These are phyloP conservation scores for Iguana delicatissima DNA, from an alignment of 2,797 vertebrate genomes.

Conservation along the genomic window DNA sequence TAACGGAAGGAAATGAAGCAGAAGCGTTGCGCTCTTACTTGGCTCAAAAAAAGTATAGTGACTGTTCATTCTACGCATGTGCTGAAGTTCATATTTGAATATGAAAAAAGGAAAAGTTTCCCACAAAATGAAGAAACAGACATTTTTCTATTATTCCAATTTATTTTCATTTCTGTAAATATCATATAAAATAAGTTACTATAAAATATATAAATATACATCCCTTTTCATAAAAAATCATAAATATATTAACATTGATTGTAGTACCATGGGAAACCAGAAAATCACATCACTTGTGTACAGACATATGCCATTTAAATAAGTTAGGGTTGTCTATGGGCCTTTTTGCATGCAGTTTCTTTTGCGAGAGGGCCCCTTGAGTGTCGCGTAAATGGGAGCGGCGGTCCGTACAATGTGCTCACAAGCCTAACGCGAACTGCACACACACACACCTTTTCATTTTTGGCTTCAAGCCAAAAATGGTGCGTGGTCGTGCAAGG, in stretches of 20 bases:
- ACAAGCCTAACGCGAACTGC: no score
- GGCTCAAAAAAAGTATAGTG: background rate
- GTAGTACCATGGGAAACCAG: conserved; percentile 64
- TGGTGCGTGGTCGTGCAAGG: no score
- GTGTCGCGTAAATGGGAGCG: no score
- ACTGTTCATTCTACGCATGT: background rate
- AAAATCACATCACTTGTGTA: conserved; percentile 67
- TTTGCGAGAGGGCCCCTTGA: no score
- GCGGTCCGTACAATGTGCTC: no score
- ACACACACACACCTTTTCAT: no score
- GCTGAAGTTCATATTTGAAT: background rate
- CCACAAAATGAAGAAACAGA: background rate
- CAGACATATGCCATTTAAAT: conserved; percentile 57
- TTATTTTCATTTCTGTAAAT: conserved; percentile 84
- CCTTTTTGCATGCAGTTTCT: no score
- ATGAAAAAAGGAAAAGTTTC: background rate
- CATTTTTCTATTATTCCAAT: conserved; percentile 59
- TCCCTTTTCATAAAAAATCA: conserved; percentile 75
- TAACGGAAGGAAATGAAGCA: background rate
- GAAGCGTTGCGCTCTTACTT: background rate
- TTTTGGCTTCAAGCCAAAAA: no score
- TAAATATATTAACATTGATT: conserved; percentile 75
- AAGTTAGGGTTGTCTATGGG: conserved; percentile 57
- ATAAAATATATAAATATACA: conserved; percentile 84
- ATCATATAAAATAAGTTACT: conserved; percentile 82